phyloP scores from a whole-genome alignment of 2,113 vertebrate genomes.

The Montifringilla adamsi region DNA sequence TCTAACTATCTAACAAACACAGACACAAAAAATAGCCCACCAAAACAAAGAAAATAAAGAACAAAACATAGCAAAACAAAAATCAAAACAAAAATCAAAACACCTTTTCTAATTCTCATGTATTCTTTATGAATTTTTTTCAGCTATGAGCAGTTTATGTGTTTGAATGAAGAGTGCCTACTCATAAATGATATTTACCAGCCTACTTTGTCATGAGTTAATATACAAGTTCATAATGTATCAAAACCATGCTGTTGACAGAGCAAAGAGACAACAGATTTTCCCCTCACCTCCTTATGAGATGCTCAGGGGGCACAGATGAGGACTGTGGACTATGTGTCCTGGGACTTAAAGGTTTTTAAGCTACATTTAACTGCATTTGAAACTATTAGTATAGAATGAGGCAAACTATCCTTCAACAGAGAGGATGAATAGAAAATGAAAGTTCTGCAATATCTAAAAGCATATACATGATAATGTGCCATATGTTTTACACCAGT shows the following conservation, averaged over 20 bases:
- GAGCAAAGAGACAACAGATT: not conserved
- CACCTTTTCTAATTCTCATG: not conserved
- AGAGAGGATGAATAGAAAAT: not conserved
- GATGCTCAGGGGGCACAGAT: not conserved
- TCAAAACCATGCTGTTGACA: not conserved
- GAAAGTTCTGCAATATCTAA: not conserved
- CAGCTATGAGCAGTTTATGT: not conserved
- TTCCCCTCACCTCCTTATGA: not conserved
- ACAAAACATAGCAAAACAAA: not conserved
- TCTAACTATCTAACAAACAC: not conserved
- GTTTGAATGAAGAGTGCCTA: not conserved
- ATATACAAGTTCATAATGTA: rapidly evolving
- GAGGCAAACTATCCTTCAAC: not conserved
- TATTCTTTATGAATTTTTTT: not conserved
- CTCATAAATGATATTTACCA: not conserved
- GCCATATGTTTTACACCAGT: not conserved
- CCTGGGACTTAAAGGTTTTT: not conserved
- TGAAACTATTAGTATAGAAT: not conserved
- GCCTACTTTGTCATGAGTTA: not conserved
- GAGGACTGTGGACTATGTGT: not conserved
- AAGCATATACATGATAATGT: rapidly evolving
- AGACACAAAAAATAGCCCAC: not conserved
- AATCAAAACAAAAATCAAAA: not conserved
- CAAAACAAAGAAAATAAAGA: not conserved
- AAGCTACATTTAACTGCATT: not conserved